Base-by-base conservation (phyloP, 2,797 vertebrate species). In the Falco cherrug region DNA sequence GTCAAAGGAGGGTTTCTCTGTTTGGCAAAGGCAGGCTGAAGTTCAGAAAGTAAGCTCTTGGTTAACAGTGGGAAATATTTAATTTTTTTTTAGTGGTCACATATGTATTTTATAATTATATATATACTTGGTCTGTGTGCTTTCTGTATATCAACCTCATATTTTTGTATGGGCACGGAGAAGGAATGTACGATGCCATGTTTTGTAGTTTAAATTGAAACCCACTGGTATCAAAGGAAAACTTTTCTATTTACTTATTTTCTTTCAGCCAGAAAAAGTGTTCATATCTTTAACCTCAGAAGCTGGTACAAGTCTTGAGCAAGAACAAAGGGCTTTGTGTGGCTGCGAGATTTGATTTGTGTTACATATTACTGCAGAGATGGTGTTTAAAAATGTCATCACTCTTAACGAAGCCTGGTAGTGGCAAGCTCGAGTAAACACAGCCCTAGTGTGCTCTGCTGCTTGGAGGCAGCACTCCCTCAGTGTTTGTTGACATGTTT, bases 401-500 rank as follows among this genome's bases (percentile, higher is more conserved):
- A n/a, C 67, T 91, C 76, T 91, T 86, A 90, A 81, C 39, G 70
- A 95, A 95, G 28, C 37, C 76, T 69, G 6, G 33, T 81, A 80
- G 76, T 6, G 31, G 73, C 57, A 84, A 79, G 26, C 37, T 86
- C 8, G 4, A 86, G 67, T 57, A 94, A 96, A 84, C 53, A 88
- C n/a, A 89, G 61, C 16, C 33, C 59, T 31, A 28, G 50, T 45
- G 39, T 37, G 43, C 50, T 84, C 63, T 87, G n/a, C 69, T 75
- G 76, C 57, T 77, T 26, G 14, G n/a, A 90, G 71, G 80, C 77
- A 92, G 60, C 45, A 45, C 35, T 84, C 54, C 24, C 33, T 50
- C 77, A 65, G 2, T 64, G 53, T 91, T 92, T 94, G 83, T 75
- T 95, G 65, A 94, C 65, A 13, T 87, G 70, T 79, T 96, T 92